These are phyloP conservation scores for Amazona vittata DNA, from an alignment of 2,113 vertebrate genomes.

Conservation along the genomic window DNA sequence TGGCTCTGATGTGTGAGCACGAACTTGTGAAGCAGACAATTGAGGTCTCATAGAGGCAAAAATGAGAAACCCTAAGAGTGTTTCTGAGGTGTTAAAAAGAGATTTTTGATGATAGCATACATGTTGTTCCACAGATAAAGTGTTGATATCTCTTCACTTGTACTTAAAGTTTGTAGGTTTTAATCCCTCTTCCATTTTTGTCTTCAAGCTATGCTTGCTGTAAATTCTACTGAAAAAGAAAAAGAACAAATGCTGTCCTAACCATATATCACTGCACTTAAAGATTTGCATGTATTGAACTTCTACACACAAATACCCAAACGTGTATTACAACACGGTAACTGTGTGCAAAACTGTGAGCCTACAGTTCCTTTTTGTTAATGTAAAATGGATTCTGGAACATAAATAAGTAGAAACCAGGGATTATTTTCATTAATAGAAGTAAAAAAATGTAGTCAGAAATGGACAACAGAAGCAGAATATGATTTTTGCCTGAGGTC, in stretches of 20 bases:
- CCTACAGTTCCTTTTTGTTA: neutral
- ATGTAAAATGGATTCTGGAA: neutral
- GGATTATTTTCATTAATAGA: neutral
- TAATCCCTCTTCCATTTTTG: neutral
- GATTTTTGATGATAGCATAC: slow-evolving; percentile 15
- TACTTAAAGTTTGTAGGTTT: neutral
- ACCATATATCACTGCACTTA: neutral
- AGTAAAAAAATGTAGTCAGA: neutral
- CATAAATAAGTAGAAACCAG: neutral
- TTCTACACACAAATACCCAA: neutral
- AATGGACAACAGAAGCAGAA: neutral
- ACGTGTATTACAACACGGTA: neutral
- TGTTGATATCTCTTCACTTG: slow-evolving; percentile 14
- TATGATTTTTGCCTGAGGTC: neutral
- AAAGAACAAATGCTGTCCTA: neutral
- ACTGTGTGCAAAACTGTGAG: neutral
- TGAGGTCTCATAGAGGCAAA: slow-evolving; percentile 13
- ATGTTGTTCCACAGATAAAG: slow-evolving; percentile 27
- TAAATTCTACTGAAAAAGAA: neutral
- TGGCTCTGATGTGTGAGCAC: slow-evolving; percentile 13
- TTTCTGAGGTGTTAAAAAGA: slow-evolving; percentile 55
- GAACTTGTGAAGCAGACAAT: slow-evolving; percentile 46
- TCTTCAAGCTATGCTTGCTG: neutral
- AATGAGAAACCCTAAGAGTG: slow-evolving; percentile 41
- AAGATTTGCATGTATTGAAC: neutral